Percentiles rank a stretch among this genome's conserved stretches.
These are phyloP conservation scores for Plagodis dolabraria DNA, from an alignment of 2,888 invertebrate genomes.

Conservation along the genomic window DNA sequence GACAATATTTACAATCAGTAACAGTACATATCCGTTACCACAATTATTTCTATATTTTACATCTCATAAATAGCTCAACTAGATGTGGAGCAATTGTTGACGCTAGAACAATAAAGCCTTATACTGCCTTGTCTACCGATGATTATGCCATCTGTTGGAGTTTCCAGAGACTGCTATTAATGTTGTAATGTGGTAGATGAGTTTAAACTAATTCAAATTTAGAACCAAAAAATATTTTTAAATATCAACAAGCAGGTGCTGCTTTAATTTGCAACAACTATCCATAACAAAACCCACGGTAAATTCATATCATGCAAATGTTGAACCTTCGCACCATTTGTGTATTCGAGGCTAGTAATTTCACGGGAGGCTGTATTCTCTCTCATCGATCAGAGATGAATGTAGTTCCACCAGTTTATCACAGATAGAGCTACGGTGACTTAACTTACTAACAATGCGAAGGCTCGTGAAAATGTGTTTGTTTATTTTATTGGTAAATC, in stretches of 20 bases:
- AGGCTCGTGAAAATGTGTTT: too few relatives aligned
- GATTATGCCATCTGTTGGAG: slow-evolving; percentile 55
- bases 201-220: neutral
- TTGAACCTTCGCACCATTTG: too few relatives aligned
- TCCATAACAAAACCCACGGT: too few relatives aligned
- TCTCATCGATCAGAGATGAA: slow-evolving; percentile 18
- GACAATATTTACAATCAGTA: neutral
- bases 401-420: slow-evolving; percentile 25
- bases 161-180: slow-evolving; percentile 14
- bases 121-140: slow-evolving; percentile 54
- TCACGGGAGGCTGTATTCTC: slow-evolving; percentile 24
- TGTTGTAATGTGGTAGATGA: slow-evolving; percentile 18
- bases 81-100: too few relatives aligned
- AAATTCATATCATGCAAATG: too few relatives aligned
- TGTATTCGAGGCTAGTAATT: too few relatives aligned
- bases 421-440: slow-evolving; percentile 48
- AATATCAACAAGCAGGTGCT: too few relatives aligned
- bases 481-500: too few relatives aligned
- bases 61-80: too few relatives aligned
- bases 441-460: neutral
- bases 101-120: slow-evolving; percentile 57
- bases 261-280: too few relatives aligned
- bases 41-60: too few relatives aligned
- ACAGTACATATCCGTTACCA: neutral
- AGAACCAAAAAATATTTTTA: too few relatives aligned